Evolutionary conservation across 2,888 invertebrate species (phyloP).

Genomic region (Acronicta psi): DNA sequence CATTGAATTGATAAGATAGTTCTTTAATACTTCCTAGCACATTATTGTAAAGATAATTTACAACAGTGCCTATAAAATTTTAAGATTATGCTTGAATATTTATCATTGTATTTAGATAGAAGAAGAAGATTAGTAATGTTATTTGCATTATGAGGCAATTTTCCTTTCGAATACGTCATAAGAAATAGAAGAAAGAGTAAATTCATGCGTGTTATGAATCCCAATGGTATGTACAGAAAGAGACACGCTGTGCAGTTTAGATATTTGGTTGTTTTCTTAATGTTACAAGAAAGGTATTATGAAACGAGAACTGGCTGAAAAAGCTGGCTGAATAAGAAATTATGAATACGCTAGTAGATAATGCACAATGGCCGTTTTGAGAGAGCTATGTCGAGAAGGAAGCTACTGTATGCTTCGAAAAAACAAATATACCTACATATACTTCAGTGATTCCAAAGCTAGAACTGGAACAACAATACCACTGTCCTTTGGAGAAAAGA

Average conservation of each 20-base stretch:
- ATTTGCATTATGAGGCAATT: no score
- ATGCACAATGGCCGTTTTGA: conserved; percentile 24
- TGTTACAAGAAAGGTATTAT: neutral
- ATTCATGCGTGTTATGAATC: no score
- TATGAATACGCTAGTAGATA: conserved; percentile 31
- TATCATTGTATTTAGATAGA: no score
- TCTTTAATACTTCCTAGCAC: neutral
- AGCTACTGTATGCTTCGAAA: conserved; percentile 7
- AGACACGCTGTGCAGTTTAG: no score
- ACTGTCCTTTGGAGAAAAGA: conserved; percentile 5
- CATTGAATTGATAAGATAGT: conserved; percentile 5
- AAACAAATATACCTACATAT: conserved; percentile 13
- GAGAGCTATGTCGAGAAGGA: conserved; percentile 4
- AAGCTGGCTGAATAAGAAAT: conserved; percentile 20
- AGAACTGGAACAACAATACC: conserved; percentile 4
- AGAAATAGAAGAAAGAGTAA: no score
- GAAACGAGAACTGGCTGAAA: conserved; percentile 2
- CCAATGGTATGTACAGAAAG: no score
- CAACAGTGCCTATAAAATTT: no score
- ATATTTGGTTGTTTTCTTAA: no score
- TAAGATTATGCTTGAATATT: no score
- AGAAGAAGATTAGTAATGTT: no score
- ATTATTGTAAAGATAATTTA: neutral
- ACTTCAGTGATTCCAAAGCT: neutral
- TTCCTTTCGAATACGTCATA: no score